Percentiles rank a stretch among this genome's conserved stretches.
Conservation (phyloP, 2,113 vertebrate genomes). For the Cryptotis parvus region DNA sequence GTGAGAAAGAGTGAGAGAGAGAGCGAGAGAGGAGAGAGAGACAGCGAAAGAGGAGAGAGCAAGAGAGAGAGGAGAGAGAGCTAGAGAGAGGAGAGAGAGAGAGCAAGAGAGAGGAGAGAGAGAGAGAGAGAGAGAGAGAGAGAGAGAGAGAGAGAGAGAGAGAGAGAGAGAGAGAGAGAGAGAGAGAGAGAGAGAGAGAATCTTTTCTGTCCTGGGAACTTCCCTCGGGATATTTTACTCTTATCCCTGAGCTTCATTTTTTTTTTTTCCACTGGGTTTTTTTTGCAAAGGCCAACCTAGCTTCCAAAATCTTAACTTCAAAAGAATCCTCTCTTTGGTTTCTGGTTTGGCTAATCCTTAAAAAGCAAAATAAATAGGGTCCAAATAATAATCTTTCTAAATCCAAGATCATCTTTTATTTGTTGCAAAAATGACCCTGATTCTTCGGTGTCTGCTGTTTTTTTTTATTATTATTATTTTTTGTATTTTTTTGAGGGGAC, state of each 20-base stretch:
- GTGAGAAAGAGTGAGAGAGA: too few species aligned
- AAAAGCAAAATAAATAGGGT: conserved; percentile 51
- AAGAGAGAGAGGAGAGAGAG: too few species aligned
- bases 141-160: not conserved
- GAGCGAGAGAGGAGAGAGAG: too few species aligned
- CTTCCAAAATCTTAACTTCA: conserved; percentile 70
- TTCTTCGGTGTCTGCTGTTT: conserved; percentile 34
- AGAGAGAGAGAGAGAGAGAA: conserved; percentile 45
- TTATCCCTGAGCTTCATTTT: conserved; percentile 17
- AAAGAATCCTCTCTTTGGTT: conserved; percentile 72
- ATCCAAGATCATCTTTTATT: conserved; percentile 61
- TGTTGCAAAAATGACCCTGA: conserved; percentile 70
- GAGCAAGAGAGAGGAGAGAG: too few species aligned
- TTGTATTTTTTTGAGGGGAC: not conserved
- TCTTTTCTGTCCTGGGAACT: conserved; percentile 60
- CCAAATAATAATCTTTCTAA: conserved; percentile 56
- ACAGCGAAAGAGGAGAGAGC: too few species aligned
- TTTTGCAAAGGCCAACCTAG: conserved; percentile 36
- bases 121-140: conserved; percentile 43
- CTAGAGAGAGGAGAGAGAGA: not conserved
- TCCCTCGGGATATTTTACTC: conserved; percentile 75
- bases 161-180: too few species aligned
- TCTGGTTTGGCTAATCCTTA: conserved; percentile 71
- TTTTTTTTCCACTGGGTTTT: conserved; percentile 24
- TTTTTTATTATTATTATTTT: not conserved